phyloP scores from a whole-genome alignment of 2,888 invertebrate genomes.

The Scaptomyza polygonia region DNA sequence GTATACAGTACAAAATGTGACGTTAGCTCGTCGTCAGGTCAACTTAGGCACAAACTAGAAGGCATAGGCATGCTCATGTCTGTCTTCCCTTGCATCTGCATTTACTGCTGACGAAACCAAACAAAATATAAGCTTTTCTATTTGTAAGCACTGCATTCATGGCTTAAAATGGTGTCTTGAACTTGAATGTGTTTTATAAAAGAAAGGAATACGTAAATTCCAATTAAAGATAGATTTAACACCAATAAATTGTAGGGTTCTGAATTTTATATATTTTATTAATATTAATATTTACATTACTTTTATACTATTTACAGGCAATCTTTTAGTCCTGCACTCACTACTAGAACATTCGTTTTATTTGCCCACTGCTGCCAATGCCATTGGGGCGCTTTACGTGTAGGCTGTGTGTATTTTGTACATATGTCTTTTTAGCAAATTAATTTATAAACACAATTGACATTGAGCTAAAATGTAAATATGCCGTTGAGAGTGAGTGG shows the following conservation, averaged over 20 bases:
- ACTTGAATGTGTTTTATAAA: too few species aligned
- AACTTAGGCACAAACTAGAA: slow-evolving; percentile 24
- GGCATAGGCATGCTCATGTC: not conserved
- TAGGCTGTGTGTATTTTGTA: slow-evolving; percentile 23
- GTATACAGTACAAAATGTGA: slow-evolving; percentile 63
- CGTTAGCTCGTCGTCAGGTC: slow-evolving; percentile 62
- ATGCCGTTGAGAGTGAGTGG: slow-evolving; percentile 69
- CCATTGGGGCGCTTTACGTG: slow-evolving; percentile 41
- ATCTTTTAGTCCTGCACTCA: not conserved
- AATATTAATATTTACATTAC: too few species aligned
- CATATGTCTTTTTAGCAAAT: slow-evolving; percentile 77
- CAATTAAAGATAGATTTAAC: too few species aligned
- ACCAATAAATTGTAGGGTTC: too few species aligned
- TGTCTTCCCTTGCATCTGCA: not conserved
- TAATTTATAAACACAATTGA: slow-evolving; percentile 81
- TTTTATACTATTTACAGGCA: not conserved
- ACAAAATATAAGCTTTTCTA: slow-evolving; percentile 68
- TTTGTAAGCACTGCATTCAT: slow-evolving; percentile 1
- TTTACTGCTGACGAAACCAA: slow-evolving; percentile 46
- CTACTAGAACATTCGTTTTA: not conserved
- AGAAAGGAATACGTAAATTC: too few species aligned
- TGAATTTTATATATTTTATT: too few species aligned
- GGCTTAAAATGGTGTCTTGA: not conserved
- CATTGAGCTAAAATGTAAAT: slow-evolving; percentile 80
- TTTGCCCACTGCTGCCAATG: slow-evolving; percentile 48